Percentiles rank a stretch among this genome's conserved stretches.
Evolutionary conservation across 1,140 invertebrate species (phyloP).

Genomic region (Drosophila auraria): DNA sequence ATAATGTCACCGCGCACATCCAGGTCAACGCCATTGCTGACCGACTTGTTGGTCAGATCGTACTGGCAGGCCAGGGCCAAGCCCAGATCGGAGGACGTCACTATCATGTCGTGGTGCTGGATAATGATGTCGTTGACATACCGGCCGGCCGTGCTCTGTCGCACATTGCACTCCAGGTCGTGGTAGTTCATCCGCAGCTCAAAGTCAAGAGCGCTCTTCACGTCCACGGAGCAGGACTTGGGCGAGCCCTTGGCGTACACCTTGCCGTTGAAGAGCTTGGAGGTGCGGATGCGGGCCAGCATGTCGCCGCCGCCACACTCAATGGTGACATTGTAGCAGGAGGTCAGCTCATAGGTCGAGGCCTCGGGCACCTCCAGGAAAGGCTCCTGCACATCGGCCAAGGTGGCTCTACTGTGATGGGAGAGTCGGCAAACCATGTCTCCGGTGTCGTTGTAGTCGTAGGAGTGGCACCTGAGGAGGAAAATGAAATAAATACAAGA

Average conservation of each 20-base stretch:
- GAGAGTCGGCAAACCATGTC: conserved; percentile 96
- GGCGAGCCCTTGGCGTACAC: conserved; percentile 97
- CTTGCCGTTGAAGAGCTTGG: conserved; percentile 96
- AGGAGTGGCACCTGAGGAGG: conserved; percentile 92
- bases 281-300: conserved; percentile 96
- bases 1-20: conserved; percentile 94
- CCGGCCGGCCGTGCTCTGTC: conserved; percentile 92
- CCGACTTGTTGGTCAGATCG: conserved; percentile 96
- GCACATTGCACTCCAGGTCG: conserved; percentile 95
- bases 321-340: conserved; percentile 97
- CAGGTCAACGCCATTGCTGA: conserved; percentile 95
- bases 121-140: conserved; percentile 96
- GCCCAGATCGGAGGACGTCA: conserved; percentile 96
- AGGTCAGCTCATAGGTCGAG: conserved; percentile 95
- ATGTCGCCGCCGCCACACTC: conserved; percentile 96
- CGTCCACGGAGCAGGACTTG: conserved; percentile 95
- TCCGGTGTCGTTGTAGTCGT: conserved; percentile 96
- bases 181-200: conserved; percentile 96
- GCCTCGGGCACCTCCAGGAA: conserved; percentile 95
- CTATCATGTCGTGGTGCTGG: conserved; percentile 97
- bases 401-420: conserved; percentile 94
- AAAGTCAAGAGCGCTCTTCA: conserved; percentile 93
- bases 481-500: neutral
- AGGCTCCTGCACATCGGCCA: conserved; percentile 95
- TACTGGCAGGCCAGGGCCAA: conserved; percentile 97